Evolutionary conservation across 2,797 vertebrate species (phyloP).

Genomic region (Gambusia yucatana): DNA sequence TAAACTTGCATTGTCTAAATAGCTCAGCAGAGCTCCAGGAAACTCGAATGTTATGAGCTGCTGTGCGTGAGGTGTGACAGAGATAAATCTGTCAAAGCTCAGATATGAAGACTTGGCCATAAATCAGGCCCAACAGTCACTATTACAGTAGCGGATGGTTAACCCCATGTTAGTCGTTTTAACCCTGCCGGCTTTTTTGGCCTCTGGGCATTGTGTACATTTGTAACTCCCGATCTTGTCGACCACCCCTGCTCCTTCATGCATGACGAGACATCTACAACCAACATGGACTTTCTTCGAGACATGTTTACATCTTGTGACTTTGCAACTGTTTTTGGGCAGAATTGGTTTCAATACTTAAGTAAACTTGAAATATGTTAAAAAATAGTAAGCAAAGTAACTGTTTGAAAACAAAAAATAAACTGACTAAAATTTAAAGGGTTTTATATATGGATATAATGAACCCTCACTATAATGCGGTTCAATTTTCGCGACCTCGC

Average conservation of each 20-base stretch:
- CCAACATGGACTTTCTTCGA: neutral
- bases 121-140: constrained; percentile 40
- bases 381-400: neutral
- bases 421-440: neutral
- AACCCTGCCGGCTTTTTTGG: neutral
- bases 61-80: constrained; percentile 50
- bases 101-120: constrained; percentile 33
- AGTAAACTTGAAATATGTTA: neutral
- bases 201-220: neutral
- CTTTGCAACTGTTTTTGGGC: neutral
- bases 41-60: constrained; percentile 31
- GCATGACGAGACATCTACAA: constrained; percentile 6
- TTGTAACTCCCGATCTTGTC: constrained; percentile 25
- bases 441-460: too few relatives aligned
- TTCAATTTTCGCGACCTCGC: too few relatives aligned
- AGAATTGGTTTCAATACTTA: neutral
- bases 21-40: constrained; percentile 34
- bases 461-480: too few relatives aligned
- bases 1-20: constrained; percentile 46
- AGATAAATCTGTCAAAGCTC: constrained; percentile 58
- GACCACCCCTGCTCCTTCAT: constrained; percentile 40
- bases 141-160: constrained; percentile 37
- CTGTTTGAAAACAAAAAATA: neutral
- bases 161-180: constrained; percentile 34
- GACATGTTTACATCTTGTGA: too few relatives aligned